Evolutionary conservation across 2,888 invertebrate species (phyloP).

Genomic region (Phortica magna): DNA sequence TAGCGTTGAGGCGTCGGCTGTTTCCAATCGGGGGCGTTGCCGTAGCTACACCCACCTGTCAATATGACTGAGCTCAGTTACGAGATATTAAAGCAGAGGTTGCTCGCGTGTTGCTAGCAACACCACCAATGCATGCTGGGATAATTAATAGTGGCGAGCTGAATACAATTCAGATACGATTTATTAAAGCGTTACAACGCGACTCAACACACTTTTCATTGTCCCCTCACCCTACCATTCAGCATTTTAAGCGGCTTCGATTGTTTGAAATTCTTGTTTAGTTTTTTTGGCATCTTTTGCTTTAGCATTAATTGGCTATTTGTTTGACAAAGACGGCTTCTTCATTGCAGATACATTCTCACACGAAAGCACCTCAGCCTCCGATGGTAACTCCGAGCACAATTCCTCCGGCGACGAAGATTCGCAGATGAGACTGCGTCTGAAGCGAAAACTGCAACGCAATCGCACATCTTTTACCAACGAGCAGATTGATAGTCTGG

Average conservation of each 20-base stretch:
- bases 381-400: conserved; percentile 94
- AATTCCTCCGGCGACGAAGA: conserved; percentile 94
- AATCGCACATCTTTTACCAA: conserved; percentile 99
- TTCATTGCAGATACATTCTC: conserved; percentile 62
- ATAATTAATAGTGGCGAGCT: too few relatives aligned
- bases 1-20: background rate
- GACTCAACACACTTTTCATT: too few relatives aligned
- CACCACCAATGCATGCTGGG: too few relatives aligned
- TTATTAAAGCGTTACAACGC: too few relatives aligned
- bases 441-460: conserved; percentile 97
- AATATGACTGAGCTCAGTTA: background rate
- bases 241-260: too few relatives aligned
- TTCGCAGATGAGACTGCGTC: conserved; percentile 93
- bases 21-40: background rate
- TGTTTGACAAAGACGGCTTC: too few relatives aligned
- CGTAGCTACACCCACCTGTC: conserved; percentile 1
- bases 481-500: conserved; percentile 98
- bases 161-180: too few relatives aligned
- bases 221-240: too few relatives aligned
- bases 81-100: too few relatives aligned
- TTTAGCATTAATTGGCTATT: background rate
- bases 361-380: conserved; percentile 88
- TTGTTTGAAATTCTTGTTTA: too few relatives aligned
- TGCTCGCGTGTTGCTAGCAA: too few relatives aligned
- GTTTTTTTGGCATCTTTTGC: background rate